Evolutionary conservation across 2,888 invertebrate species (phyloP), one percentile per base, ranked within the genome.

Genomic region (Suillia variegata): DNA sequence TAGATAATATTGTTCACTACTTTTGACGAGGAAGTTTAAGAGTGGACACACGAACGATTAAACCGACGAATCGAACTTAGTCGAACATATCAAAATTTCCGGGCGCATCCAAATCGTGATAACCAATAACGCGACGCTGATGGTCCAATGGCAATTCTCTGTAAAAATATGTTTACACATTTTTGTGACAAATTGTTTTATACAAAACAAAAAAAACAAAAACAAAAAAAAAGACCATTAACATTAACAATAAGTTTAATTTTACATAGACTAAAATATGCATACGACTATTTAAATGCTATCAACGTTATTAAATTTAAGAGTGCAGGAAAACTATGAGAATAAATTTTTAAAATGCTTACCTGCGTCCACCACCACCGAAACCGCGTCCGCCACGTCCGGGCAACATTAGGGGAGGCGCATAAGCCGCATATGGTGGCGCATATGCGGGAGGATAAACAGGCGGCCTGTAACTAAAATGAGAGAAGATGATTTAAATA

Each of bases 71-170:
- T n/a, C n/a, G n/a, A n/a, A 26, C 67, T 76, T 79, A 81, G 68
- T 80, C 80, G 83, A 92, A 90, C 82, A 89, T 87, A 82, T 92
- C 92, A 80, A 87, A 86, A 84, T 84, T 87, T 81, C 92, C 92
- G 84, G 92, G 92, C 82, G 92, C 92, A 86, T 94, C 94, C 85
- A 94, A 87, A 86, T 94, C 94, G 85, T 92, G 89, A 88, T 94
- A 94, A 82, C 90, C 91, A 83, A 94, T 87, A 82, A 93, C 86
- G 82, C 90, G 88, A 83, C 94, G 87, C 82, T 88, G 87, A 74
- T 87, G 86, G 81, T 87, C 87, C 86, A 85, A 84, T 82, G 85
- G 85, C 80, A 86, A 83, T 73, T 82, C 82, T 86, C 87, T 87
- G 87, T 74, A 87, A 87, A 81, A 87, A 86, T 79, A 80, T 77